These are phyloP conservation scores for Rhopalosiphum nymphaeae DNA, from an alignment of 2,888 invertebrate genomes.

Conservation along the genomic window DNA sequence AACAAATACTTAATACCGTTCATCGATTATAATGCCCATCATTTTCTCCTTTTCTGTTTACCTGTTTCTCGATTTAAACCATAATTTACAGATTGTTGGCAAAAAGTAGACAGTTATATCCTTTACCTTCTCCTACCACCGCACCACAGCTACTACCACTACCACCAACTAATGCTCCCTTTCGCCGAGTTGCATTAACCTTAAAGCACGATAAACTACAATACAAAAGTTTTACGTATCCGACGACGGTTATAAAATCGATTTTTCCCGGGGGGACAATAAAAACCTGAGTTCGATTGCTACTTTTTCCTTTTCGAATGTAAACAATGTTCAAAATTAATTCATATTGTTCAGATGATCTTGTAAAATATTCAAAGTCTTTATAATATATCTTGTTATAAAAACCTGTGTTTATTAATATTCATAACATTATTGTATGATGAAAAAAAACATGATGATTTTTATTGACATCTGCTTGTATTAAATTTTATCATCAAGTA, in stretches of 20 bases:
- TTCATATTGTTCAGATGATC: constrained; percentile 11
- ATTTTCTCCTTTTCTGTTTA: constrained; percentile 44
- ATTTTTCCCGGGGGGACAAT: constrained; percentile 33
- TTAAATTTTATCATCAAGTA: neutral
- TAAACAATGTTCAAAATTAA: constrained; percentile 50
- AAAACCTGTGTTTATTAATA: neutral
- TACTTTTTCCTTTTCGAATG: constrained; percentile 15
- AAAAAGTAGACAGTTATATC: constrained; percentile 58
- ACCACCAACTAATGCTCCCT: constrained; percentile 30
- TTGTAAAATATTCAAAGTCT: neutral
- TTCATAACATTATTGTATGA: neutral
- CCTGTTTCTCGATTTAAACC: constrained; percentile 48
- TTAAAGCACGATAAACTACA: constrained; percentile 43
- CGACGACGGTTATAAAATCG: constrained; percentile 53
- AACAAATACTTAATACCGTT: constrained; percentile 25
- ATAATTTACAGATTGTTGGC: constrained; percentile 63
- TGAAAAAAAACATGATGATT: neutral
- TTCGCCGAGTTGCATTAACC: constrained; percentile 49
- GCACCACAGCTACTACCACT: neutral
- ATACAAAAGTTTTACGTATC: constrained; percentile 52
- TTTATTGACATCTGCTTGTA: neutral
- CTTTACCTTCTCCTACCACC: constrained; percentile 21
- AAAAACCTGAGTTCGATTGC: constrained; percentile 43
- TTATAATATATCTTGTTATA: neutral
- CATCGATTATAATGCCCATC: constrained; percentile 19